Conservation (phyloP, 2,113 vertebrate species). For the Phylloscopus whistleri region DNA sequence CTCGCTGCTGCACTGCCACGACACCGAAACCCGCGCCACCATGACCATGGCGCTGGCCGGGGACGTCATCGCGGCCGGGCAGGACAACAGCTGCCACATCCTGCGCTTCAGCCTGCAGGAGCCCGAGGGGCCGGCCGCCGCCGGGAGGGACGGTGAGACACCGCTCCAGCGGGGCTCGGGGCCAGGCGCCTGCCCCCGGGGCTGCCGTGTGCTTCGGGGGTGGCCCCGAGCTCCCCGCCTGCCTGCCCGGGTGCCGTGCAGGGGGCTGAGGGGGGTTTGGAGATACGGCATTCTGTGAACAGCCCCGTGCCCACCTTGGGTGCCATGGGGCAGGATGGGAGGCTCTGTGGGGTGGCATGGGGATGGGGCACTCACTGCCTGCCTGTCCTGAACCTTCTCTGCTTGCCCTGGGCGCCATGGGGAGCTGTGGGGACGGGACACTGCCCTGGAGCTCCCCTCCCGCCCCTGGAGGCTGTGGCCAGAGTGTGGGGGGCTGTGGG, state of each 20-base stretch:
- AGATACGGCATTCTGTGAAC: no score
- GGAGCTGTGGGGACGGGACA: background rate
- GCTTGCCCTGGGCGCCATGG: background rate
- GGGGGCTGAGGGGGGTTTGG: background rate
- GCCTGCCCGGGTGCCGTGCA: background rate
- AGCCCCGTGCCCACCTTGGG: background rate
- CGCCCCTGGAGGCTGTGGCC: fast-evolving
- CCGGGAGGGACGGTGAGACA: constrained; percentile 70
- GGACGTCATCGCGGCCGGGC: constrained; percentile 87
- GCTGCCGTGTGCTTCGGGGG: no score
- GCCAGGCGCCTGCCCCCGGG: no score
- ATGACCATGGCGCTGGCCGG: constrained; percentile 90
- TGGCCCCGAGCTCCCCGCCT: no score
- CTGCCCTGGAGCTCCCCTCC: no score
- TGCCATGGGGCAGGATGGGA: background rate
- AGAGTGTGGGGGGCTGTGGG: no score
- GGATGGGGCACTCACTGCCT: background rate
- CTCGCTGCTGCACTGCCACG: constrained; percentile 86
- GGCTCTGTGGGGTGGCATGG: background rate
- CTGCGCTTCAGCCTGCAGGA: constrained; percentile 72
- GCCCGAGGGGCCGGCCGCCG: background rate
- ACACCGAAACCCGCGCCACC: constrained; percentile 87
- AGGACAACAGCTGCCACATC: constrained; percentile 87
- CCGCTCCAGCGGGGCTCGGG: fast-evolving
- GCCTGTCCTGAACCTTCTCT: background rate